Conservation (phyloP, 2,797 vertebrate species). For the Busarellus nigricollis region DNA sequence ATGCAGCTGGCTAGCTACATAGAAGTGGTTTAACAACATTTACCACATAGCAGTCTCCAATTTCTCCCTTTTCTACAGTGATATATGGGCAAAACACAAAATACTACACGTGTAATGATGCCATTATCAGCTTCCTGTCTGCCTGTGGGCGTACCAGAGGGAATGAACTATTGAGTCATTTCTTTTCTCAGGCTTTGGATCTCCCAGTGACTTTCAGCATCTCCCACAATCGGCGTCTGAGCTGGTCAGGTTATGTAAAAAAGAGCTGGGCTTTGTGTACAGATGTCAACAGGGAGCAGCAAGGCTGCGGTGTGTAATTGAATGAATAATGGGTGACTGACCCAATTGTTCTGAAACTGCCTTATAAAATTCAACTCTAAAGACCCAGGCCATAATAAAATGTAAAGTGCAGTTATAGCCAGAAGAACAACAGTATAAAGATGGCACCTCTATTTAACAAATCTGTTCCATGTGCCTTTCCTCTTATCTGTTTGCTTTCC, state of each 20-base stretch:
- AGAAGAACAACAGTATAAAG: constrained; percentile 34
- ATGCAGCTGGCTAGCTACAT: background rate
- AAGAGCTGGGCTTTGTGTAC: background rate
- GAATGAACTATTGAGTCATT: background rate
- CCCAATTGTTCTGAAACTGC: background rate
- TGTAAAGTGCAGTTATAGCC: constrained; percentile 33
- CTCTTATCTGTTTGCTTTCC: background rate
- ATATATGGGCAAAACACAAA: background rate
- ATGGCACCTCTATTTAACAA: background rate
- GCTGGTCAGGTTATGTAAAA: constrained; percentile 16
- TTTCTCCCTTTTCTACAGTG: background rate
- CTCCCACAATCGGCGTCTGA: background rate
- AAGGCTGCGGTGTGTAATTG: background rate
- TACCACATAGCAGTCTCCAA: background rate
- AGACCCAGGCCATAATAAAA: background rate
- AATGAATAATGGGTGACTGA: constrained; percentile 25
- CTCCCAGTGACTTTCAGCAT: background rate
- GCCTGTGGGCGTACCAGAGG: background rate
- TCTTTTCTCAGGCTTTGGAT: background rate
- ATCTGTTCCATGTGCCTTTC: background rate
- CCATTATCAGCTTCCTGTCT: background rate
- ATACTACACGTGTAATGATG: background rate
- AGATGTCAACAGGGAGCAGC: background rate
- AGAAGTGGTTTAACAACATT: background rate
- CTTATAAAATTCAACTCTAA: background rate